Conservation (phyloP, 2,113 vertebrate genomes). For the Lipotes vexillifer region DNA sequence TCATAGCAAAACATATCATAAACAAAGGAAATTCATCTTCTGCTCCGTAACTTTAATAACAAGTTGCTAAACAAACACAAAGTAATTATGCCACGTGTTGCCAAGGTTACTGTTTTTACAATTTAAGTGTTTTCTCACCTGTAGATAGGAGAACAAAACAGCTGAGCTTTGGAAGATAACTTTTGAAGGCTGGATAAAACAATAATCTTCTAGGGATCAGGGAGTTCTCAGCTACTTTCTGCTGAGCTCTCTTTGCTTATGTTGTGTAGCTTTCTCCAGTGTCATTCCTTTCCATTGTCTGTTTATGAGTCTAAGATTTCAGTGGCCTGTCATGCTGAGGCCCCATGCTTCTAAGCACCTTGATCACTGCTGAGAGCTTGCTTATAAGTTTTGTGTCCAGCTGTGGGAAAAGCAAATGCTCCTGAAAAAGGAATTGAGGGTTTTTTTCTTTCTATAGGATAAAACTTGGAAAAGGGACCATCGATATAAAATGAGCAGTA, state of each 20-base stretch:
- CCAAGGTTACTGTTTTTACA: neutral
- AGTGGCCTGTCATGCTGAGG: neutral
- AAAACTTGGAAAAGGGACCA: slow-evolving; percentile 1
- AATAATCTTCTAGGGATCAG: neutral
- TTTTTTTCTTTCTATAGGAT: neutral
- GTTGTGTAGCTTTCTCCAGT: neutral
- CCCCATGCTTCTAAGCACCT: neutral
- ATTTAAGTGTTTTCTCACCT: neutral
- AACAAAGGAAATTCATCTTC: neutral
- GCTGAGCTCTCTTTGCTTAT: neutral
- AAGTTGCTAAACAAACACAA: neutral
- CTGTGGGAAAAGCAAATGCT: slow-evolving; percentile 1
- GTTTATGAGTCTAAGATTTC: neutral
- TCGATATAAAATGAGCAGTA: neutral
- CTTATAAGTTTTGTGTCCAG: slow-evolving; percentile 23
- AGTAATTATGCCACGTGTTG: neutral
- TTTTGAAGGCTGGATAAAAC: neutral
- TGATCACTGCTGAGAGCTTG: neutral
- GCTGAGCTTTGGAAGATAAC: neutral
- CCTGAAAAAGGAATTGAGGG: neutral
- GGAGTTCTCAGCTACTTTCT: neutral
- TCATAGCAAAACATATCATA: neutral
- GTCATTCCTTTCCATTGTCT: neutral
- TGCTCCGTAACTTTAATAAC: neutral
- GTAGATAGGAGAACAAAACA: neutral